Conservation (phyloP, 2,113 vertebrate genomes). For the Heteronetta atricapilla region DNA sequence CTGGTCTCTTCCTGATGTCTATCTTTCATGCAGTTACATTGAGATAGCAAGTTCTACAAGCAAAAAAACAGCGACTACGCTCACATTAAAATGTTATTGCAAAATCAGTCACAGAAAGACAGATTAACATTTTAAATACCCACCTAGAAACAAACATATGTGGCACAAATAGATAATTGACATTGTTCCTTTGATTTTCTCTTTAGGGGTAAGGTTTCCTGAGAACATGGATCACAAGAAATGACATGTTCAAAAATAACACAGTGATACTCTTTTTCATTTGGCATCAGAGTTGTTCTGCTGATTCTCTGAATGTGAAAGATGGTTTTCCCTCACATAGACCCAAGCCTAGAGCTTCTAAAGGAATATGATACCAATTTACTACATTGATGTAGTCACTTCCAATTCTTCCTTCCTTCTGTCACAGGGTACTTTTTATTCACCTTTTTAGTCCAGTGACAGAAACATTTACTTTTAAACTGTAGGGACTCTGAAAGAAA, state of each 20-base stretch:
- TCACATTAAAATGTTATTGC: not conserved
- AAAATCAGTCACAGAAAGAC: not conserved
- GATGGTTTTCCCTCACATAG: not conserved
- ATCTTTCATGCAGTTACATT: not conserved
- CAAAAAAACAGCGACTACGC: rapidly evolving
- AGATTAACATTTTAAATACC: not conserved
- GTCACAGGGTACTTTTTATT: not conserved
- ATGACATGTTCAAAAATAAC: not conserved
- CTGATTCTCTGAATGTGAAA: not conserved
- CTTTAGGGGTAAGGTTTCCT: not conserved
- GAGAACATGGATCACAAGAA: not conserved
- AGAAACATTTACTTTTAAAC: not conserved
- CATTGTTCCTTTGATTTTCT: not conserved
- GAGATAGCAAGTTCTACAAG: not conserved
- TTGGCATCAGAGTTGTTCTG: not conserved
- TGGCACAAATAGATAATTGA: not conserved
- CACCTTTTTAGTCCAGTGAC: not conserved
- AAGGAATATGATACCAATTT: not conserved
- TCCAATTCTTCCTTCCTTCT: not conserved
- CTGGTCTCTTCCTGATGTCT: not conserved
- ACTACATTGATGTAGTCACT: not conserved
- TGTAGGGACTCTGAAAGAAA: not conserved
- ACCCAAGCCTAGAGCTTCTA: not conserved
- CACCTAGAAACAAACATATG: not conserved
- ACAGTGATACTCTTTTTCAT: not conserved